A percentile compares a stretch with the other conserved stretches of the same genome.
These are phyloP conservation scores for Sinocyclocheilus anshuiensis DNA, from an alignment of 2,113 vertebrate genomes.

Conservation along the genomic window DNA sequence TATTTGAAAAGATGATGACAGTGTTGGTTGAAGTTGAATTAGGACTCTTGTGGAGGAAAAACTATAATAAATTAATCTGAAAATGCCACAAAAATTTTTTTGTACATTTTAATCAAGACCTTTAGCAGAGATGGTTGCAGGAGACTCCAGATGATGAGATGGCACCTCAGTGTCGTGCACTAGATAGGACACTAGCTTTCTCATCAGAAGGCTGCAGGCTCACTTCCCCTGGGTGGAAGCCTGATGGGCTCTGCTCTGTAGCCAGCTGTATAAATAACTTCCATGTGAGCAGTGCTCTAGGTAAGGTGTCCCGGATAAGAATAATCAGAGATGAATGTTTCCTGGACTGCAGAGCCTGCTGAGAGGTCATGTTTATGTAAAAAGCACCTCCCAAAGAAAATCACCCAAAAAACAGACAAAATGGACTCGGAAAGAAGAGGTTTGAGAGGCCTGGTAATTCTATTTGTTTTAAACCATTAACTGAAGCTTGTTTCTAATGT, in stretches of 20 bases:
- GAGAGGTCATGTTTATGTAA: constrained; percentile 71
- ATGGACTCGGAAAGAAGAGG: constrained; percentile 61
- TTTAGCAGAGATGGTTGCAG: neutral
- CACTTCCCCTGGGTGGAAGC: constrained; percentile 44
- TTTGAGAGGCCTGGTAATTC: constrained; percentile 59
- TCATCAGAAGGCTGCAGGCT: constrained; percentile 42
- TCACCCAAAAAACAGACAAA: constrained; percentile 52
- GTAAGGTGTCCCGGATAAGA: constrained; percentile 58
- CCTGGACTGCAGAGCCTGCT: constrained; percentile 66
- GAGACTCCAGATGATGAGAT: too few relatives aligned
- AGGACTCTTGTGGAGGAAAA: neutral
- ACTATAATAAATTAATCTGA: neutral
- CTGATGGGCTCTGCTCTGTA: constrained; percentile 59
- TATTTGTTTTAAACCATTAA: constrained; percentile 58
- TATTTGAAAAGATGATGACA: neutral
- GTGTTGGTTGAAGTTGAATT: neutral
- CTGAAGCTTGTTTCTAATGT: constrained; percentile 44
- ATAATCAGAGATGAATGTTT: constrained; percentile 76
- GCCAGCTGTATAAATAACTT: constrained; percentile 80
- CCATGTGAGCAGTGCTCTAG: constrained; percentile 52
- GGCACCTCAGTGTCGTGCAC: neutral
- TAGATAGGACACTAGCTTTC: constrained; percentile 37
- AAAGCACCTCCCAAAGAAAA: constrained; percentile 65
- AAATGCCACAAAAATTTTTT: neutral
- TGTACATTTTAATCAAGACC: neutral